phyloP scores from a whole-genome alignment of 1,140 invertebrate species.

The Temnothorax nylanderi region DNA sequence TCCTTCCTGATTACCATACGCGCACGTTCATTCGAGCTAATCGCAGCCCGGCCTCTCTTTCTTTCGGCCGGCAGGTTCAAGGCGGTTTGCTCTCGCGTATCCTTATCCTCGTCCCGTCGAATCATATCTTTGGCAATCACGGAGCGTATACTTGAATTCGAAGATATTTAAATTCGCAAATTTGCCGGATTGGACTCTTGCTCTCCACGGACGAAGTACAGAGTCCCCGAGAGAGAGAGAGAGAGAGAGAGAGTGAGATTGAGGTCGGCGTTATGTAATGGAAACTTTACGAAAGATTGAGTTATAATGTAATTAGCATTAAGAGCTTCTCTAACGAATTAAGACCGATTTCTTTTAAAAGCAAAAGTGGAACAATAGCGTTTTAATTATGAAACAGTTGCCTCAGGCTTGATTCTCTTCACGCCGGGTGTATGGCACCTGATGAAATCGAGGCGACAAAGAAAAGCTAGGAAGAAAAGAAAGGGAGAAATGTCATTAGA shows the following conservation, averaged over 20 bases:
- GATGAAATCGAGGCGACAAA: neutral
- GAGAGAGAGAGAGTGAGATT: neutral
- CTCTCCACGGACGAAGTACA: neutral
- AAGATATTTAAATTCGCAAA: neutral
- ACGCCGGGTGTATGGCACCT: too few relatives aligned
- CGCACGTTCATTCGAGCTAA: constrained; percentile 45
- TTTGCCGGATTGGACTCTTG: neutral
- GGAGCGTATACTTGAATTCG: neutral
- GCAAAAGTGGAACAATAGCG: neutral
- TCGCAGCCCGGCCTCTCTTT: neutral
- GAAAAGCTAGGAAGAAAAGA: too few relatives aligned
- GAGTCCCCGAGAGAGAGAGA: neutral
- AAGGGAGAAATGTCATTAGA: neutral
- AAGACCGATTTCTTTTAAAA: neutral
- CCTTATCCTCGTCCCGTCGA: neutral
- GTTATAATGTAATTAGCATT: constrained; percentile 1
- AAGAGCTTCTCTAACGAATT: neutral
- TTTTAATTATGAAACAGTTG: neutral
- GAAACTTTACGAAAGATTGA: neutral
- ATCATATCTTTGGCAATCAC: neutral
- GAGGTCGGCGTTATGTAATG: constrained; percentile 4
- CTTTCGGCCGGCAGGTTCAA: constrained; percentile 19
- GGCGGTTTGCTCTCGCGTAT: neutral
- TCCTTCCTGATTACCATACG: constrained; percentile 65
- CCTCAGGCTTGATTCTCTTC: neutral